Evolutionary conservation across 2,888 invertebrate genomes (phyloP).

Genomic region (Monochamus alternatus): DNA sequence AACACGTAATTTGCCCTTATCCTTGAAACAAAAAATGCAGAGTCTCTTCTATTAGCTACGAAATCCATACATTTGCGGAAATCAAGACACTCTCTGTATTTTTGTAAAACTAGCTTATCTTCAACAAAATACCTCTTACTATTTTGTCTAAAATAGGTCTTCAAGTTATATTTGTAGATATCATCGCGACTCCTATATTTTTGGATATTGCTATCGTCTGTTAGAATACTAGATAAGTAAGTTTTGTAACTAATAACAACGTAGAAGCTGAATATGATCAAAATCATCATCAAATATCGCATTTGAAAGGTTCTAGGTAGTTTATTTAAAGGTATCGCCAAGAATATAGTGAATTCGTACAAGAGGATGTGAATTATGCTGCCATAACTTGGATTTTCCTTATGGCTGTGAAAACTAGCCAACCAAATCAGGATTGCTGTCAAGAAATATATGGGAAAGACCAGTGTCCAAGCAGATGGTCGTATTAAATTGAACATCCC

Average conservation of each 20-base stretch:
- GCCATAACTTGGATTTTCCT: not conserved
- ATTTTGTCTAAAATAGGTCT: not conserved
- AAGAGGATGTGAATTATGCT: not conserved
- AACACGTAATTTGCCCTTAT: not conserved
- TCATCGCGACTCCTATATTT: not conserved
- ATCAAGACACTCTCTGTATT: not conserved
- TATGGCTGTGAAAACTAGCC: not conserved
- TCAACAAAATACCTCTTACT: too few relatives aligned
- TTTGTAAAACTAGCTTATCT: too few relatives aligned
- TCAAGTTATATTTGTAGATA: not conserved
- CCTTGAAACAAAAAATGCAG: not conserved
- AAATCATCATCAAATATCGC: conserved; percentile 3
- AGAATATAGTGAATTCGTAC: not conserved
- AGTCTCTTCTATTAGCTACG: not conserved
- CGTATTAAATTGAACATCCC: not conserved
- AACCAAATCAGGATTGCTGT: not conserved
- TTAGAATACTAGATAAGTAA: not conserved
- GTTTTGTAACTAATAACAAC: not conserved
- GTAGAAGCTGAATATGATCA: not conserved
- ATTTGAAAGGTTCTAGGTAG: not conserved
- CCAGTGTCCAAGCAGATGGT: not conserved
- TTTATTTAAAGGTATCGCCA: not conserved
- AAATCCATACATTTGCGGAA: not conserved
- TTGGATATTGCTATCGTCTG: not conserved
- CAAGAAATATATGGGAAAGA: not conserved